These are phyloP conservation scores for Acanthochromis polyacanthus DNA, from an alignment of 2,113 vertebrate genomes.

Conservation along the genomic window DNA sequence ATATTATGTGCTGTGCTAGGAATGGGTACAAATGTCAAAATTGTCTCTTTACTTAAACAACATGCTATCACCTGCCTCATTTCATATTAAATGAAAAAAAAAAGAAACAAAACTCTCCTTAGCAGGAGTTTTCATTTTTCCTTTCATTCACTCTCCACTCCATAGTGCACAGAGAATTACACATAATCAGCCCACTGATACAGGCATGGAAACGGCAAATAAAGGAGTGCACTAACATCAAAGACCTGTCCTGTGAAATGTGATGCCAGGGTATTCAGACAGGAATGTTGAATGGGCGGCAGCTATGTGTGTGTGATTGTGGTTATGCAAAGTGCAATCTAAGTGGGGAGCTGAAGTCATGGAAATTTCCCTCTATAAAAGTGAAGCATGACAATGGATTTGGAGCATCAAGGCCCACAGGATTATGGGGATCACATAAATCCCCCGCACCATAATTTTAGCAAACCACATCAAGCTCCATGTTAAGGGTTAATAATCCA, in stretches of 20 bases:
- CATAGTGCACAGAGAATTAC: slow-evolving; percentile 47
- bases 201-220: slow-evolving; percentile 68
- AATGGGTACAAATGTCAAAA: slow-evolving; percentile 8
- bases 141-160: slow-evolving; percentile 44
- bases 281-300: slow-evolving; percentile 76
- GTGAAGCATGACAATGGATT: slow-evolving; percentile 85
- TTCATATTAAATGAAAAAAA: slow-evolving; percentile 30
- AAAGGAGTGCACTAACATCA: slow-evolving; percentile 76
- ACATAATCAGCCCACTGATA: slow-evolving; percentile 61
- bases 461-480: slow-evolving; percentile 78
- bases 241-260: slow-evolving; percentile 75
- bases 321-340: slow-evolving; percentile 77
- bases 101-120: slow-evolving; percentile 43
- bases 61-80: slow-evolving; percentile 20
- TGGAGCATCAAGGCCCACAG: slow-evolving; percentile 80
- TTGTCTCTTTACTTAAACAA: not conserved
- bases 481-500: slow-evolving; percentile 85
- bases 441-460: slow-evolving; percentile 72
- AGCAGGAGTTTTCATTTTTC: slow-evolving; percentile 42
- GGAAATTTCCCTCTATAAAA: slow-evolving; percentile 82
- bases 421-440: slow-evolving; percentile 83
- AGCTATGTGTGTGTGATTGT: slow-evolving; percentile 69
- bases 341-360: slow-evolving; percentile 81
- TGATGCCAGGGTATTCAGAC: slow-evolving; percentile 70
- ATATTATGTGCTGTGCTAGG: slow-evolving; percentile 30